These are phyloP conservation scores for Holcopasites calliopsidis DNA, from an alignment of 1,140 invertebrate species.

Conservation along the genomic window DNA sequence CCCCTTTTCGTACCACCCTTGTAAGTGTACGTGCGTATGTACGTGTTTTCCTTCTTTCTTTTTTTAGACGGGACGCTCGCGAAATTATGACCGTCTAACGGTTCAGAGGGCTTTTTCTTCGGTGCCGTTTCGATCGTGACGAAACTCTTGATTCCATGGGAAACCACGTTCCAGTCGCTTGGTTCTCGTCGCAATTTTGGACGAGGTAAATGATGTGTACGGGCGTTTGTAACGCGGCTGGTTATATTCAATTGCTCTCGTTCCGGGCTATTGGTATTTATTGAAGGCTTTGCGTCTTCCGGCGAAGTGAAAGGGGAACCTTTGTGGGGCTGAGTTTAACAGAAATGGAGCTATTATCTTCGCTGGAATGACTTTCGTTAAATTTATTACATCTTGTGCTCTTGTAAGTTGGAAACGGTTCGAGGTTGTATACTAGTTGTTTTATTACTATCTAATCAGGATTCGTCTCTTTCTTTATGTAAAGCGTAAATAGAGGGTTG, in stretches of 20 bases:
- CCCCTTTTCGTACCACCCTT: neutral
- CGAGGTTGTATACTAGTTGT: too few relatives aligned
- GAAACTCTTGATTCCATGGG: slow-evolving; percentile 9
- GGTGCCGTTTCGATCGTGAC: slow-evolving; percentile 12
- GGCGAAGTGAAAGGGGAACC: neutral
- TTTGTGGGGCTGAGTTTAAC: neutral
- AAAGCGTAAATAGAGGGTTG: too few relatives aligned
- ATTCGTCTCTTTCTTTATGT: too few relatives aligned
- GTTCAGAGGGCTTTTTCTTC: slow-evolving; percentile 26
- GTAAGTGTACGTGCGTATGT: neutral
- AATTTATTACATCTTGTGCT: neutral
- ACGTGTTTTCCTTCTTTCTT: neutral
- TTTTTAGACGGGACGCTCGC: slow-evolving; percentile 6
- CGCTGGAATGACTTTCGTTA: neutral
- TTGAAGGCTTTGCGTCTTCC: neutral
- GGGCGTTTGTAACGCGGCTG: too few relatives aligned
- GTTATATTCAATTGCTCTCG: neutral
- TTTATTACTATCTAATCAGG: too few relatives aligned
- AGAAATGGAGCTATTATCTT: neutral
- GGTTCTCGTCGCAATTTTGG: neutral
- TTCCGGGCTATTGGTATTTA: neutral
- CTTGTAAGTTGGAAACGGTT: too few relatives aligned
- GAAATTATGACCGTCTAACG: slow-evolving; percentile 32
- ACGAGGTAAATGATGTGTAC: neutral
- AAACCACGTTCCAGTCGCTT: neutral